Percentiles rank a stretch among this genome's conserved stretches.
phyloP scores from a whole-genome alignment of 2,797 vertebrate genomes.

The Onychomys torridus region DNA sequence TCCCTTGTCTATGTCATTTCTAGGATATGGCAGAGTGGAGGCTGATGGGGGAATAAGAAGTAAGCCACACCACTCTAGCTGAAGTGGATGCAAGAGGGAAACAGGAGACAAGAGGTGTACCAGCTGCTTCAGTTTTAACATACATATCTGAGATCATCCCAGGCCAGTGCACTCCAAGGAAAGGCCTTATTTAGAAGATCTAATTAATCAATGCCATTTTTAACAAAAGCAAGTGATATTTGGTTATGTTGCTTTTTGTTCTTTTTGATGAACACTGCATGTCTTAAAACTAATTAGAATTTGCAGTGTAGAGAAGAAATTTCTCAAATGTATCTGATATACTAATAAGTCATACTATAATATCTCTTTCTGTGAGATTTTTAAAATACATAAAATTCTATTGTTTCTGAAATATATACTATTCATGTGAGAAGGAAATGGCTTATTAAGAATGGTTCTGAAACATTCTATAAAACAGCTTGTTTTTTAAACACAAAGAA shows the following conservation, averaged over 20 bases:
- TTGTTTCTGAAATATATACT: neutral
- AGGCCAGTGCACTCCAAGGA: neutral
- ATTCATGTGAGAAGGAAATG: neutral
- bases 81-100: neutral
- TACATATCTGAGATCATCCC: neutral
- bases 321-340: conserved; percentile 32
- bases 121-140: neutral
- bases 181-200: neutral
- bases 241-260: neutral
- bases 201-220: conserved; percentile 25
- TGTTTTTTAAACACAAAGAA: neutral
- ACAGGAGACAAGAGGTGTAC: neutral
- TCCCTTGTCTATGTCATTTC: neutral
- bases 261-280: neutral
- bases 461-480: neutral
- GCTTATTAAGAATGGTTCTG: neutral
- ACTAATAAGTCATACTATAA: neutral
- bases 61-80: neutral
- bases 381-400: neutral
- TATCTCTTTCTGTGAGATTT: neutral
- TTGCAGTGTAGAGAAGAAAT: neutral
- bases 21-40: neutral
- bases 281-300: conserved; percentile 51
- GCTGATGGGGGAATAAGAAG: neutral
- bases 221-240: neutral